Base-by-base conservation (phyloP, 2,113 vertebrate species). In the Xerus inauris region DNA sequence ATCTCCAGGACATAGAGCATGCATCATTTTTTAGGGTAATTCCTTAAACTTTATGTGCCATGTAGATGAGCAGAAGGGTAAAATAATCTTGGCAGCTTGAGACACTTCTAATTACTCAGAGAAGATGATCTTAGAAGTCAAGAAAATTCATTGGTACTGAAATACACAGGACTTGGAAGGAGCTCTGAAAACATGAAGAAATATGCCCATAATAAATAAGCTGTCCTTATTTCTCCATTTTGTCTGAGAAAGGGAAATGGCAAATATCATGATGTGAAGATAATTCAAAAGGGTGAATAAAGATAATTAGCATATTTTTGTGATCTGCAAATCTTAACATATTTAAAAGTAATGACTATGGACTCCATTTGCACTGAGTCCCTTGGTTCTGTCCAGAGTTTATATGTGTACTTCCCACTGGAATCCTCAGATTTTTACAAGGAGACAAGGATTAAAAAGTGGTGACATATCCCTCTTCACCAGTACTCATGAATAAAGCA, bases 171-270 rank as follows among this genome's bases (percentile, higher is more conserved):
- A 35, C 26, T 87, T 72, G 32, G 77, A 64, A 86, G 72, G 32
- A 64, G 38, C 10, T 94, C 91, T 94, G 73, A 88, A 77, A 75
- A 76, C 8, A 35, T 5, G 47, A 49, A 72, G 45, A 92, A 59
- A 67, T 45, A 49, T 45, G 22, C 40, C 22, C 28, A 28, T 6
- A 38, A 0, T 54, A 38, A 85, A 10, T 32, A 26, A 85, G 11
- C 22, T 72, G 84, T n/a, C 45, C 30, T 69, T 81, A 11, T 32
- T 87, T 59, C 20, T 45, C 28, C 12, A 7, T 77, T 89, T 81
- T 87, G 80, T 80, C 51, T n/a, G 9, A 35, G 54, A 91, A 51
- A 42, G 19, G 8, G 30, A 90, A 82, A 73, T 93, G 24, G 5
- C 67, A 79, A 89, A 22, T 91, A 57, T 38, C 17, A 90, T 49